These are phyloP conservation scores for Polyodon spathula DNA, from an alignment of 2,113 vertebrate species.

Conservation along the genomic window DNA sequence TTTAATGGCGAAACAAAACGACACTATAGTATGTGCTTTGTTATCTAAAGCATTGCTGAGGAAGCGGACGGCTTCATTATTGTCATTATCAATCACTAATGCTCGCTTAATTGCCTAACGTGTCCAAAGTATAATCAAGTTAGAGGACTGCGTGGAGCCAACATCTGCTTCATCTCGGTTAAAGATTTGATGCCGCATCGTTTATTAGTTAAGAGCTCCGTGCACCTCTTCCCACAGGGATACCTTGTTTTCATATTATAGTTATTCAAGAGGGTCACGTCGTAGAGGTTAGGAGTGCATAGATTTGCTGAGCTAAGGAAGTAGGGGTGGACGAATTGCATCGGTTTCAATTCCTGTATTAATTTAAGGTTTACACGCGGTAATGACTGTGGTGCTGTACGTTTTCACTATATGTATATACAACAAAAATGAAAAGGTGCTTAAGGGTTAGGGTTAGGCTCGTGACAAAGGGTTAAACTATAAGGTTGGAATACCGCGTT, in stretches of 20 bases:
- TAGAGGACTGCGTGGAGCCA: conserved; percentile 55
- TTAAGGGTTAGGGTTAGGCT: too few species aligned
- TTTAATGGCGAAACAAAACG: too few species aligned
- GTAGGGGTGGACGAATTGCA: neutral
- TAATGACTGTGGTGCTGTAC: neutral
- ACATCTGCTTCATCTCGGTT: conserved; percentile 65
- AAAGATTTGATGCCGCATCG: conserved; percentile 45
- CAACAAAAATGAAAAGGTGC: too few species aligned
- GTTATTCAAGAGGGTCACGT: conserved; percentile 46
- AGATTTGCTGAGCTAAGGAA: too few species aligned
- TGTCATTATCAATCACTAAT: conserved; percentile 69
- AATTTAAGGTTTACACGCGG: neutral
- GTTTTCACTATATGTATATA: neutral
- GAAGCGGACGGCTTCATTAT: conserved; percentile 55
- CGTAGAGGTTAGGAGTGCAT: neutral
- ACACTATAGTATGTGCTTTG: too few species aligned
- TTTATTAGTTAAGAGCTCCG: conserved; percentile 39
- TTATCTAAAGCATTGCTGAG: too few species aligned
- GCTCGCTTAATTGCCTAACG: conserved; percentile 66
- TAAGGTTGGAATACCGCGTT: too few species aligned
- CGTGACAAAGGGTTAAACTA: too few species aligned
- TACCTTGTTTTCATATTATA: conserved; percentile 37
- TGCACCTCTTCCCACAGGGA: conserved; percentile 29
- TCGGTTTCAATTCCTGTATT: neutral
- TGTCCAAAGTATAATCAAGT: conserved; percentile 73